Evolutionary conservation across 30 jellyfish, hydroid and myxozoan genomes (phyloP), one percentile per base, ranked within the genome.

Genomic region (Pelagia noctiluca): DNA sequence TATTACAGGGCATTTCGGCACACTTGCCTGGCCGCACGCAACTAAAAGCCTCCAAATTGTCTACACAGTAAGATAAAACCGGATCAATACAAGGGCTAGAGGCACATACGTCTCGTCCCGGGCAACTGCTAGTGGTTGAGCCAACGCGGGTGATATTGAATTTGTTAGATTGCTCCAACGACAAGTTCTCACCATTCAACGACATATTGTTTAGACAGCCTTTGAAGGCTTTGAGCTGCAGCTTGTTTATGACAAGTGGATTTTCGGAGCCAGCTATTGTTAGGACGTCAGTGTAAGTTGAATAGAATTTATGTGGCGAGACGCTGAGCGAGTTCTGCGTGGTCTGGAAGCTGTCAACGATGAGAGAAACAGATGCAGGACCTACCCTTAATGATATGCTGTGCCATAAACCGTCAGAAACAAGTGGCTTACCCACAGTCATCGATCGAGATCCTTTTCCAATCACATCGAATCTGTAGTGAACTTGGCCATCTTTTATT

Each of bases 11-110:
- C 32, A 10, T 30, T 11, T 63, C 1, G 2, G 26, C 65, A 52
- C 97, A 90, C 22, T 62, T n/a, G 47, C 95, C 95, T 3, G 97
- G 97, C 3, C 62, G 78, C n/a, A 84, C 89, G 46, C 97, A 90
- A 13, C 37, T 22, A 49, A 47, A 90, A 3, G 78, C 77, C 37
- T 78, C 95, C 97, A 95, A 90, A 3, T 24, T 53, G 50, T 90
- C 92, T 23, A 90, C 60, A 57, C 97, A 90, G 49, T 90, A 76
- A 0, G 86, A 79, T 66, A 22, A 10, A 23, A 37, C 68, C 69
- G 85, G 85, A 29, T 67, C 82, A 22, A n/a, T 38, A 72, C 97
- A 90, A 0, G 97, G 97, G 31, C 80, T 78, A 22, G 85, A 57
- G 2, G 80, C 79, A 49, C 97, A 90, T 2, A 90, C 96, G 28